Percentiles rank a stretch among this genome's conserved stretches.
Conservation (phyloP, 2,797 vertebrate genomes). For the Dromococcyx pavoninus region DNA sequence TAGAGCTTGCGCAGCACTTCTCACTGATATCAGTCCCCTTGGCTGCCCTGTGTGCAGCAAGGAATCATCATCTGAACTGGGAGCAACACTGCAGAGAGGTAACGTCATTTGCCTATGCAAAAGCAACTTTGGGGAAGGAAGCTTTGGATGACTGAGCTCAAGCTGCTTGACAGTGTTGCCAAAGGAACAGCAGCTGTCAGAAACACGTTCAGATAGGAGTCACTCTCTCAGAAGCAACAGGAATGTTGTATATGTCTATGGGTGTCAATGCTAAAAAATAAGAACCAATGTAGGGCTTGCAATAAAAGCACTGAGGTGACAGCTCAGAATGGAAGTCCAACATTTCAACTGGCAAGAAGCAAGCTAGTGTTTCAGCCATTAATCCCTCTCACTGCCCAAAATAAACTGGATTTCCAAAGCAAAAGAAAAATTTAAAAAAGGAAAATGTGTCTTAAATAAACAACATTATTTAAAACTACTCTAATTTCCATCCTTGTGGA, state of each 20-base stretch:
- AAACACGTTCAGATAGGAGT: neutral
- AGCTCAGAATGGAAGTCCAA: neutral
- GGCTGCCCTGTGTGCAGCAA: neutral
- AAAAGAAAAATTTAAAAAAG: neutral
- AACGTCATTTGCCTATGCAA: neutral
- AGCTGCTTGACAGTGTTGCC: neutral
- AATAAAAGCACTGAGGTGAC: neutral
- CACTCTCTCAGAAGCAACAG: neutral
- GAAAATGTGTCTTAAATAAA: neutral
- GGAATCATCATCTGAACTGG: neutral
- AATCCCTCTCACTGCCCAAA: neutral
- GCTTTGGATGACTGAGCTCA: neutral
- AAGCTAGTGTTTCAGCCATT: neutral
- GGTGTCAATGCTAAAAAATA: neutral
- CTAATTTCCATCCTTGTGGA: neutral
- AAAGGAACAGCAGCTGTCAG: neutral
- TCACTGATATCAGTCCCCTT: neutral
- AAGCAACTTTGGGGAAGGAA: conserved; percentile 1
- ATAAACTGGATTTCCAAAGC: neutral
- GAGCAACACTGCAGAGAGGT: neutral
- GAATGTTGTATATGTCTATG: neutral
- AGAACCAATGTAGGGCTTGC: neutral
- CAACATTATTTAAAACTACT: neutral
- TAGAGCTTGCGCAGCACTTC: neutral
- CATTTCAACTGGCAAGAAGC: neutral